A percentile compares a stretch with the other conserved stretches of the same genome.
phyloP scores from a whole-genome alignment of 2,797 vertebrate species.

The Thunnus albacares region DNA sequence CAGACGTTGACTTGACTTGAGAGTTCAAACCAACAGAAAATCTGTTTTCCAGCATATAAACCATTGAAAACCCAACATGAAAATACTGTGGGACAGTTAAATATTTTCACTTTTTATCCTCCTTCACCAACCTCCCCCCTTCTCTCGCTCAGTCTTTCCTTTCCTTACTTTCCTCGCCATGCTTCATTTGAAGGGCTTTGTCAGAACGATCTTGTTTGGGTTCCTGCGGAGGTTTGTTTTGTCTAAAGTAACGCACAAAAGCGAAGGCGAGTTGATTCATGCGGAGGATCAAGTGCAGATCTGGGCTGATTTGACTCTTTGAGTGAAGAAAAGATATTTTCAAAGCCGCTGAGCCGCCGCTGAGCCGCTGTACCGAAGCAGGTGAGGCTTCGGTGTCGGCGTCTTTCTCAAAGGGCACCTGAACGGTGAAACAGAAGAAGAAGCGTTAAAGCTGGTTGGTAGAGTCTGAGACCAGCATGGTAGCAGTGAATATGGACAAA shows the following conservation, averaged over 20 bases:
- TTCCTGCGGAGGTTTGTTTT: constrained; percentile 67
- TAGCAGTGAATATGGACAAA: neutral
- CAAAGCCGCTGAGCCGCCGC: constrained; percentile 6
- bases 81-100: constrained; percentile 18
- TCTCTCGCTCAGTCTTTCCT: neutral
- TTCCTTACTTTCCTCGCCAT: constrained; percentile 2
- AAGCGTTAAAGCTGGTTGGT: neutral
- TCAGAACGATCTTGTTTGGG: constrained; percentile 65
- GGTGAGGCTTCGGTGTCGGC: constrained; percentile 13
- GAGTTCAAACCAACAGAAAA: neutral
- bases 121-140: neutral
- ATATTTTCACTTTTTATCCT: constrained; percentile 7
- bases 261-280: constrained; percentile 63
- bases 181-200: constrained; percentile 47
- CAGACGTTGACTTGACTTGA: neutral
- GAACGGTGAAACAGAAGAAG: no score
- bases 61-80: neutral
- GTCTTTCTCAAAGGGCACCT: neutral
- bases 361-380: constrained; percentile 3
- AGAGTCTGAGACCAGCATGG: constrained; percentile 8
- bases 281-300: constrained; percentile 39
- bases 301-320: constrained; percentile 34
- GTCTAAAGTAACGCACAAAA: constrained; percentile 64
- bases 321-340: constrained; percentile 43
- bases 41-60: neutral